Conservation (phyloP, 1,140 invertebrate genomes). For the Leptopilina clavipes region DNA sequence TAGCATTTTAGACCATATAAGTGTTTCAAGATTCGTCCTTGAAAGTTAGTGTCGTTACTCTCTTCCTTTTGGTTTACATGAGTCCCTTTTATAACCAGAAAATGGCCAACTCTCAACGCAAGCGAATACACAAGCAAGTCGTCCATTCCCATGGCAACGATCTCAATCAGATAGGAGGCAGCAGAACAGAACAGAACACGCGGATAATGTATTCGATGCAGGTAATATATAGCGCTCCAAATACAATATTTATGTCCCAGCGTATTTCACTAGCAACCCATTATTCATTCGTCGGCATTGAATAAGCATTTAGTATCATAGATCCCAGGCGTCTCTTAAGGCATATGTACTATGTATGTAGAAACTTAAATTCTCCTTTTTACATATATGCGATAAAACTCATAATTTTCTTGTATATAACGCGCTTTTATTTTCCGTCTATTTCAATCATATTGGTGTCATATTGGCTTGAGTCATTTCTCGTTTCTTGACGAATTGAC, state of each 20-base stretch:
- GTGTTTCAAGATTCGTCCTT: not conserved
- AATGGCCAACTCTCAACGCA: conserved; percentile 50
- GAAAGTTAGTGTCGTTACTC: conserved; percentile 1
- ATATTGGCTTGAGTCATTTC: too few relatives aligned
- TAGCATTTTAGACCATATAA: conserved; percentile 1
- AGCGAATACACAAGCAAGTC: conserved; percentile 59
- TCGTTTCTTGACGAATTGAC: too few relatives aligned
- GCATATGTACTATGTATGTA: conserved; percentile 41
- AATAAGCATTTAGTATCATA: conserved; percentile 72
- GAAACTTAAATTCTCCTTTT: conserved; percentile 31
- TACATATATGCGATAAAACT: not conserved
- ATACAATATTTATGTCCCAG: conserved; percentile 73
- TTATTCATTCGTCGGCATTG: conserved; percentile 73
- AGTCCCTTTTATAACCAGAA: conserved; percentile 41
- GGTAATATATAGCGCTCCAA: conserved; percentile 73
- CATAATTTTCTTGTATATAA: not conserved
- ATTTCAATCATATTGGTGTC: too few relatives aligned
- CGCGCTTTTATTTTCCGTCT: too few relatives aligned
- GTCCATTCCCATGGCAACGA: conserved; percentile 70
- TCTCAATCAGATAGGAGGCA: conserved; percentile 69
- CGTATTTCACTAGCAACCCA: conserved; percentile 73
- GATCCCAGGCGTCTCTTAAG: conserved; percentile 62
- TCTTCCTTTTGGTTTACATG: not conserved
- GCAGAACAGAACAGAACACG: conserved; percentile 58
- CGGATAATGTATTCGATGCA: conserved; percentile 72